A percentile compares a stretch with the other conserved stretches of the same genome.
Conservation (phyloP, 2,888 invertebrate species). For the Heteromurus nitidus region DNA sequence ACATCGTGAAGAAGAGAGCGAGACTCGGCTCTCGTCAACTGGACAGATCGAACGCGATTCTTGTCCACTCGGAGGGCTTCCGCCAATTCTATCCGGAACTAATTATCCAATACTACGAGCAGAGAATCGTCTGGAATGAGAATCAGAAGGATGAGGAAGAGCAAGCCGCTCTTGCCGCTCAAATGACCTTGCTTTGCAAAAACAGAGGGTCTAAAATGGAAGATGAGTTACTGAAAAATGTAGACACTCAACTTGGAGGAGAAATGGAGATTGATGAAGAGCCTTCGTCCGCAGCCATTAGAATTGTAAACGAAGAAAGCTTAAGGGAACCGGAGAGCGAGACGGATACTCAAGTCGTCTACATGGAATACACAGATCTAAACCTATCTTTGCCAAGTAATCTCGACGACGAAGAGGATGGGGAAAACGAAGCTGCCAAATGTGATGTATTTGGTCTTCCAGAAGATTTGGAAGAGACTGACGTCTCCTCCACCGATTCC, state of each 20-base stretch:
- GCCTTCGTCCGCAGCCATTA: background rate
- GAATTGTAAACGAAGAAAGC: background rate
- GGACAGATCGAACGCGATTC: no score
- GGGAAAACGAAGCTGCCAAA: background rate
- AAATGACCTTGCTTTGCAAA: no score
- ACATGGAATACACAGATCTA: background rate
- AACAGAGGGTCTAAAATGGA: background rate
- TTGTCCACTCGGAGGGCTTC: background rate
- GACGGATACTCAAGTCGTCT: background rate
- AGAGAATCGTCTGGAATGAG: background rate
- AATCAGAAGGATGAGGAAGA: no score
- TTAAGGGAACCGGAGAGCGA: background rate
- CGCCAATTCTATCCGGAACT: background rate
- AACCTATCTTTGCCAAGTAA: background rate
- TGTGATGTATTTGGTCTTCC: conserved; percentile 13
- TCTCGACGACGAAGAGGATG: background rate
- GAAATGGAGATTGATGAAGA: background rate
- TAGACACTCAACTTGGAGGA: background rate
- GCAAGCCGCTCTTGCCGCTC: no score
- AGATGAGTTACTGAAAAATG: background rate
- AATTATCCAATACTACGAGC: background rate
- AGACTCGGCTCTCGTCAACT: no score
- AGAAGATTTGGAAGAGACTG: background rate
- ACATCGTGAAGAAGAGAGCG: background rate
- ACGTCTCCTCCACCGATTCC: background rate